These are phyloP conservation scores for Heliconius hermathena DNA, from an alignment of 1,140 invertebrate genomes.

Conservation along the genomic window DNA sequence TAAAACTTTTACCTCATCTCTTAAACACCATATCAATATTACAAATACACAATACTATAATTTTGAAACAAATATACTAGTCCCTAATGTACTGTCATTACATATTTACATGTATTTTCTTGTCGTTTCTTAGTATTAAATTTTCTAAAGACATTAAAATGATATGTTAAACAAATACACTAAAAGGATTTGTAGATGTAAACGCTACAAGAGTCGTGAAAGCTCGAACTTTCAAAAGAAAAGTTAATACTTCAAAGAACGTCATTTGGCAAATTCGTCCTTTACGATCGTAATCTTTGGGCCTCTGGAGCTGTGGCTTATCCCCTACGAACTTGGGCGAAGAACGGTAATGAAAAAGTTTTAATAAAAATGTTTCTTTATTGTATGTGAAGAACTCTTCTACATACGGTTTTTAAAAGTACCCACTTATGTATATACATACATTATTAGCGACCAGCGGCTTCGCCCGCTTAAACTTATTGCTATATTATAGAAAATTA, in stretches of 20 bases:
- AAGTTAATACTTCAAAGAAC: constrained; percentile 38
- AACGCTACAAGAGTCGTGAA: constrained; percentile 6
- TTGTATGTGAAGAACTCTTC: neutral
- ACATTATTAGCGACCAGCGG: too few relatives aligned
- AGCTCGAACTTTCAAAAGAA: constrained; percentile 33
- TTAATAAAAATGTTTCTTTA: constrained; percentile 13
- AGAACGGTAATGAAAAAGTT: constrained; percentile 30
- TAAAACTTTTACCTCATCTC: too few relatives aligned
- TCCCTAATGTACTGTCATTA: neutral
- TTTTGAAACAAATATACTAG: neutral
- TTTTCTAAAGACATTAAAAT: constrained; percentile 5
- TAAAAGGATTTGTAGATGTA: constrained; percentile 23
- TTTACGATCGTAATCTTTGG: constrained; percentile 39
- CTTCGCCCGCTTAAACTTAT: too few relatives aligned
- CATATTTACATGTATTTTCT: neutral
- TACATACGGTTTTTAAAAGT: neutral
- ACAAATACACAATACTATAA: too few relatives aligned
- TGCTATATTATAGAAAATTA: too few relatives aligned
- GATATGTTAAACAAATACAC: constrained; percentile 5
- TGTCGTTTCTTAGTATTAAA: neutral
- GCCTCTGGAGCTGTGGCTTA: constrained; percentile 27
- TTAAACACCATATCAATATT: too few relatives aligned
- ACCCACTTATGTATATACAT: neutral
- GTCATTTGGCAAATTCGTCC: constrained; percentile 38
- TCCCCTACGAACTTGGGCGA: constrained; percentile 34